Evolutionary conservation across 2,888 invertebrate genomes (phyloP), one percentile per base, ranked within the genome.

Genomic region (Drosophila algonquin): DNA sequence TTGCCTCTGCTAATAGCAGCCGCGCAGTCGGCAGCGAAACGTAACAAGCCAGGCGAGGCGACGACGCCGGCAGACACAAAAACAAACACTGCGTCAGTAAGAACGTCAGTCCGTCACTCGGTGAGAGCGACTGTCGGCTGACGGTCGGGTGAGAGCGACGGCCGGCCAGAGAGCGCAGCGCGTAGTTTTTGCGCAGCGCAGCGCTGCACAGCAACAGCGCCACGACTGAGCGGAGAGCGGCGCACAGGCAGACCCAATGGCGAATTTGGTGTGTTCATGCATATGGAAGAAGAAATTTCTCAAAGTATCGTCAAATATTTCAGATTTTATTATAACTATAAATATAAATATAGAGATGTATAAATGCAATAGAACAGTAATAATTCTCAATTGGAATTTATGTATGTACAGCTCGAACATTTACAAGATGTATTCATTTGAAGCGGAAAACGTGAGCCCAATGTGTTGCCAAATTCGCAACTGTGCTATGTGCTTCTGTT

Each of bases 181-280:
- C 67, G 76, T 73, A 76, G 83, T 80, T 82, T 82, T 86, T 87
- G 84, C 82, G 82, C 80, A 75, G 85, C 78, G 73, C 80, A 75
- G 85, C 78, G 72, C 72, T 77, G 72, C 76, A 73, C 76, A 73
- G 76, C 74, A 77, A 76, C 73, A 74, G 51, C 30, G 30, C 30
- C 8, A 30, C 30, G 30, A 30, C 30, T 30, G 30, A 30, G 30
- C 59, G 70, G 48, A 52, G 67, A 27, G 30, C 40, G 44, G 40
- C 46, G 16, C 5, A 50, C 48, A 46, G 52, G 44, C 47, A 32
- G 40, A 68, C 86, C 86, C 63, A 67, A 63, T 86, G 70, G 65
- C 54, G 57, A 82, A 77, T 82, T 68, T 61, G 63, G 58, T 56
- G 67, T 61, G 18, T 30, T 44, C 14, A 18, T 27, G 16, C 1